Evolutionary conservation across 2,797 vertebrate genomes (phyloP).

Genomic region (Podargus strigoides): DNA sequence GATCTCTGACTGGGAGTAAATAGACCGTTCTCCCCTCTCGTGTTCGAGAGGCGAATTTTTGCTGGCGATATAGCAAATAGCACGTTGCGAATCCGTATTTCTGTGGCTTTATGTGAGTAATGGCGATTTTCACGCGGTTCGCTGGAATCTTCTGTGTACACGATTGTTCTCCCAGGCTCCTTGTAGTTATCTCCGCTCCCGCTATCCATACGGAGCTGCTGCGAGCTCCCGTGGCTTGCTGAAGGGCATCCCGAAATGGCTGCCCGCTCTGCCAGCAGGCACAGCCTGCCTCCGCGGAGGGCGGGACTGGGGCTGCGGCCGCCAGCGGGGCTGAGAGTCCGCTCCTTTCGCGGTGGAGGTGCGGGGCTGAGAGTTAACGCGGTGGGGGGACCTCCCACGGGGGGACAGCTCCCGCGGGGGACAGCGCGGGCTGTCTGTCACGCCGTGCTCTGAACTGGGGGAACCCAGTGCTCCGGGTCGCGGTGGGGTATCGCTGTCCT

Average conservation of each 20-base stretch:
- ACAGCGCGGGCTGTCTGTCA: background rate
- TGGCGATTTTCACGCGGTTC: background rate
- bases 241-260: background rate
- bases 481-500: too few relatives aligned
- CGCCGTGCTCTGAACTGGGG: background rate
- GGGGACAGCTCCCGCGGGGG: background rate
- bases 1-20: background rate
- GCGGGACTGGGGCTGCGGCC: background rate
- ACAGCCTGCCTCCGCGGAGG: background rate
- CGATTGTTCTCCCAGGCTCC: background rate
- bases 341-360: background rate
- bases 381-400: too few relatives aligned
- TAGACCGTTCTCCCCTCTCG: background rate
- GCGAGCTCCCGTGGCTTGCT: background rate
- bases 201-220: background rate
- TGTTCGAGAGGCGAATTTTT: background rate
- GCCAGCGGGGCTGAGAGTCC: background rate
- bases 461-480: background rate
- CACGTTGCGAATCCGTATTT: background rate
- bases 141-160: background rate
- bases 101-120: background rate
- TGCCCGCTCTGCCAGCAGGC: background rate
- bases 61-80: background rate
- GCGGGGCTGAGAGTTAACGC: background rate
- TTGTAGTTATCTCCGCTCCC: background rate